A percentile compares a stretch with the other conserved stretches of the same genome.
Conservation (phyloP, 2,888 invertebrate species). For the Dynastes maya region DNA sequence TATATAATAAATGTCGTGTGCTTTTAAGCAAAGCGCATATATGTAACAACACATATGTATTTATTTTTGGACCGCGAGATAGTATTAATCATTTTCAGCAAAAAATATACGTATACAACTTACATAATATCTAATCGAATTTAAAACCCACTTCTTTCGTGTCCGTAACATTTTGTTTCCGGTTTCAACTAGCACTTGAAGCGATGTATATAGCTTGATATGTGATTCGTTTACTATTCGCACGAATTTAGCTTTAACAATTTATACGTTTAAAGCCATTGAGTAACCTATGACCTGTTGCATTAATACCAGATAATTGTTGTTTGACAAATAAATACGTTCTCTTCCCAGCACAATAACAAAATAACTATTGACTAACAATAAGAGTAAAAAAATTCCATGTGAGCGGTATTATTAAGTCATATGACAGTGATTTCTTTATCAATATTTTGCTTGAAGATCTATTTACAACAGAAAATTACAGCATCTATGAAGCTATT, state of each 20-base stretch:
- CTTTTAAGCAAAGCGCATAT: no score
- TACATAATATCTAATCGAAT: slow-evolving; percentile 39
- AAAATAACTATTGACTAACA: neutral
- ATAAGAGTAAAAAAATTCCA: neutral
- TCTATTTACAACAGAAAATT: no score
- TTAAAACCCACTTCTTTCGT: slow-evolving; percentile 16
- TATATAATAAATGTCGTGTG: no score
- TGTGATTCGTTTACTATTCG: slow-evolving; percentile 17
- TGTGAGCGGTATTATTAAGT: neutral
- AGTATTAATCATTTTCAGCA: slow-evolving; percentile 10
- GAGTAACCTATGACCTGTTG: slow-evolving; percentile 39
- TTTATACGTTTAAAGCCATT: slow-evolving; percentile 26
- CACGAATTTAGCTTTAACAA: slow-evolving; percentile 30
- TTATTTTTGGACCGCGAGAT: neutral
- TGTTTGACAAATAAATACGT: slow-evolving; percentile 33
- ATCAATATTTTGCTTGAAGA: neutral
- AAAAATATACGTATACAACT: slow-evolving; percentile 5
- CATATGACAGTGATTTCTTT: neutral
- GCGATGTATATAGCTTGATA: neutral
- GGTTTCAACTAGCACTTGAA: neutral
- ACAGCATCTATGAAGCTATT: no score
- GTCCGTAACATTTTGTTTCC: slow-evolving; percentile 24
- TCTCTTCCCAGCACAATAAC: slow-evolving; percentile 19
- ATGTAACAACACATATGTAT: neutral
- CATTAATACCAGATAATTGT: slow-evolving; percentile 37